Evolutionary conservation across 1,140 invertebrate species (phyloP).

Genomic region (Rhopalosiphum padi): DNA sequence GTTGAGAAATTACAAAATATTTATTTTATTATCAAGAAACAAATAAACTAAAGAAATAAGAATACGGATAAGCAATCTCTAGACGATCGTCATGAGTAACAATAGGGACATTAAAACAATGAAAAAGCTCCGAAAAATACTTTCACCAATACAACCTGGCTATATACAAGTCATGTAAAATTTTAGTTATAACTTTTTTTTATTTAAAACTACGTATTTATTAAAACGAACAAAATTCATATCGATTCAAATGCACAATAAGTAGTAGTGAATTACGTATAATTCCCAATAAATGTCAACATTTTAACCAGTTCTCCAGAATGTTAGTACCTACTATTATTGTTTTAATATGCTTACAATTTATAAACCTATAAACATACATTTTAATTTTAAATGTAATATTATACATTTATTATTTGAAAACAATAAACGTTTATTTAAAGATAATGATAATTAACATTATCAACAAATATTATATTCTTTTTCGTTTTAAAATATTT

Average conservation of each 20-base stretch:
- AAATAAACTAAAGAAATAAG: neutral
- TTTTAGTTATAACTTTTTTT: neutral
- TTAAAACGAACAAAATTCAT: neutral
- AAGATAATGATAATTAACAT: too few relatives aligned
- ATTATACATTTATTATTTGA: too few relatives aligned
- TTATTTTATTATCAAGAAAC: neutral
- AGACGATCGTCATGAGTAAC: neutral
- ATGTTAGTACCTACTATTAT: neutral
- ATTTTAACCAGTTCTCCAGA: neutral
- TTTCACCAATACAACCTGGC: neutral
- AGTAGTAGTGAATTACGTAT: neutral
- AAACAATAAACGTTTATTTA: too few relatives aligned
- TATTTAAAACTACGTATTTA: neutral
- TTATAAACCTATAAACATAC: neutral
- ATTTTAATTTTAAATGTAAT: neutral
- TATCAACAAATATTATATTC: too few relatives aligned
- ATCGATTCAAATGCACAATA: neutral
- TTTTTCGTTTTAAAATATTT: too few relatives aligned
- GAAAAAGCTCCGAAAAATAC: neutral
- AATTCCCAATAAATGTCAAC: neutral
- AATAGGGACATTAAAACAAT: slow-evolving; percentile 23
- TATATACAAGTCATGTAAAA: neutral
- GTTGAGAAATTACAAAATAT: neutral
- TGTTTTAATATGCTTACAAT: neutral
- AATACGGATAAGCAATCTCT: neutral